These are phyloP conservation scores for Mallotus villosus DNA, from an alignment of 2,797 vertebrate species.

Conservation along the genomic window DNA sequence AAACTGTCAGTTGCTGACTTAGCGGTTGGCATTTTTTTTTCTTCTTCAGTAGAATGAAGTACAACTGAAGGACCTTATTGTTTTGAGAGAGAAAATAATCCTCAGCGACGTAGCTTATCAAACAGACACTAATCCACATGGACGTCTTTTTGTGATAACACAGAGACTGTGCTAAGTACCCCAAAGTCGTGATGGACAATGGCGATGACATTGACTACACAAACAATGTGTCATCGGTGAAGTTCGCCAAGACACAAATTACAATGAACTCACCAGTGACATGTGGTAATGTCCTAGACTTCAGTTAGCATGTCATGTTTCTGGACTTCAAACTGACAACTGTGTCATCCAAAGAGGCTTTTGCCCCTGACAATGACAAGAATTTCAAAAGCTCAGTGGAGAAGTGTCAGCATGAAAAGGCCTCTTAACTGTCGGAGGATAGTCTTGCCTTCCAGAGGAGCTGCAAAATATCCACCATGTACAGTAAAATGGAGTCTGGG, in stretches of 20 bases:
- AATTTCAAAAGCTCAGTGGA: slow-evolving; percentile 6
- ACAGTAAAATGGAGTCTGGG: not conserved
- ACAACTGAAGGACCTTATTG: slow-evolving; percentile 12
- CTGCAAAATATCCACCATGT: not conserved
- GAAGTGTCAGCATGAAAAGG: not conserved
- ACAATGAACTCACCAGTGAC: not conserved
- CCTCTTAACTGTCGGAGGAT: slow-evolving; percentile 2
- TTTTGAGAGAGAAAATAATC: slow-evolving; percentile 4
- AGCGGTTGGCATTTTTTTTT: not conserved
- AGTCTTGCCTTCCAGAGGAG: slow-evolving; percentile 2
- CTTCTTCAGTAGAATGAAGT: not conserved
- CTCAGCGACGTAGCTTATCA: slow-evolving; percentile 4
- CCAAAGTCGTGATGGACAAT: slow-evolving; percentile 2
- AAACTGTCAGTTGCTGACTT: not conserved
- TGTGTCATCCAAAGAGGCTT: slow-evolving; percentile 23
- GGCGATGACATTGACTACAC: slow-evolving; percentile 10
- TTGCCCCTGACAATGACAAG: slow-evolving; percentile 16
- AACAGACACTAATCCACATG: slow-evolving; percentile 27
- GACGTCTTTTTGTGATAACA: slow-evolving; percentile 5
- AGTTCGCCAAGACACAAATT: slow-evolving; percentile 1
- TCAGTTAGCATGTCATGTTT: slow-evolving; percentile 13
- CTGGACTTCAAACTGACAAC: slow-evolving; percentile 10
- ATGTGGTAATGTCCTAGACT: not conserved
- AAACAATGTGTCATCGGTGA: slow-evolving; percentile 7
- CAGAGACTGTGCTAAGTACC: slow-evolving; percentile 20